These are phyloP conservation scores for Hemiprocne comata DNA, from an alignment of 2,113 vertebrate genomes.

Conservation along the genomic window DNA sequence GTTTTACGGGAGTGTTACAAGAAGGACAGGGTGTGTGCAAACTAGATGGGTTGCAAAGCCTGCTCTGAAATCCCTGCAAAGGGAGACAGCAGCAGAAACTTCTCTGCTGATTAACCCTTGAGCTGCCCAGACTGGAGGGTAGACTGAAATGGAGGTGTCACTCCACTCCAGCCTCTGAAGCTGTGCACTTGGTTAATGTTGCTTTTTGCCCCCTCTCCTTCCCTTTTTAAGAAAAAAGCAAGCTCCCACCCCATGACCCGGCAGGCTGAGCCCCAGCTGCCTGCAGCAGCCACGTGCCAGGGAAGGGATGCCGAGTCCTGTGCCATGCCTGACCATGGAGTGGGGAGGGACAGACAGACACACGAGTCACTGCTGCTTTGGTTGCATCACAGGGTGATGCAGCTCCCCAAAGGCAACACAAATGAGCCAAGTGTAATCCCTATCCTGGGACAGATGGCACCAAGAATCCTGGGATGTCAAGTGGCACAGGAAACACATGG, in stretches of 20 bases:
- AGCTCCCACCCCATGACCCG: background rate
- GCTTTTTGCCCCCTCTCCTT: too few relatives aligned
- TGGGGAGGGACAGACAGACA: background rate
- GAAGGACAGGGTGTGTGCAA: background rate
- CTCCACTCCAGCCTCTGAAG: background rate
- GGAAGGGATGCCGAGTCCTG: background rate
- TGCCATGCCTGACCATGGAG: fast-evolving
- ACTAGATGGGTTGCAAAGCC: background rate
- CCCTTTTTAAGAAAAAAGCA: background rate
- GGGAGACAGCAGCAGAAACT: background rate
- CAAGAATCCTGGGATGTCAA: background rate
- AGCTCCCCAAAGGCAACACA: background rate
- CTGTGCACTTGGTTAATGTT: background rate
- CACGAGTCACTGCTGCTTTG: background rate
- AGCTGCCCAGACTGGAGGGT: background rate
- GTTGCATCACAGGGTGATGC: fast-evolving
- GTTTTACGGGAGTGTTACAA: background rate
- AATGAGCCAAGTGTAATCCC: background rate
- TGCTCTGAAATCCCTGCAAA: background rate
- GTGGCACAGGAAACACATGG: fast-evolving
- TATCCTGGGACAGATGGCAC: background rate
- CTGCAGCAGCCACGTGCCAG: background rate
- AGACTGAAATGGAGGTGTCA: background rate
- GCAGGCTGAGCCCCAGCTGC: background rate
- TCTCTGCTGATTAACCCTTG: background rate